Base-by-base conservation (phyloP, 2,113 vertebrate species). In the Circaetus gallicus region DNA sequence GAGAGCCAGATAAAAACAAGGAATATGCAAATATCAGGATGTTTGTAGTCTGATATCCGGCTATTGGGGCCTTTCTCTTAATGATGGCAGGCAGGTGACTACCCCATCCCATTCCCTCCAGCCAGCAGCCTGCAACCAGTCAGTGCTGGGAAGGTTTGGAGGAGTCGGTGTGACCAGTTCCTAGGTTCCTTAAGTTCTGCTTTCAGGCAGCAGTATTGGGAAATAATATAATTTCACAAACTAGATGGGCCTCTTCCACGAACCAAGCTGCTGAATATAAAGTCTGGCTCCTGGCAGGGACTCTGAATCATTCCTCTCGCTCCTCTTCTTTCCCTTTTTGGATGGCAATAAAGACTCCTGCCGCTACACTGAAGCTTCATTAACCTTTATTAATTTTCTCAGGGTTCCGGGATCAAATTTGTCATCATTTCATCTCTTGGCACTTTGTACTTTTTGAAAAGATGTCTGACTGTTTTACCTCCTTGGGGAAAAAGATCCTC, bases 361-460 rank as follows among this genome's bases (percentile, higher is more conserved):
- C 91, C 74, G 91, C 71, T 76, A 95, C 58, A 55, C 61, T 87
- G 89, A 77, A 96, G 91, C 93, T 94, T 96, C 94, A 95, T 97
- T 97, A 97, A 96, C 95, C 94, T 96, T 96, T 95, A 95, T 91
- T 94, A 95, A 94, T 96, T 96, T 96, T 96, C 94, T 89, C 66
- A 29, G 78, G 58, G 58, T 96, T 96, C 94, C 0, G 3, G 61
- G 91, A 87, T 90, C 78, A 72, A 58, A 94, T 94, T 97, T 97
- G 94, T 96, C 94, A 95, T 84, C 66, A 25, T 85, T 93, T 94
- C 66, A 94, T 86, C 42, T 90, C 71, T 82, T 95, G 73, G 84
- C 70, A 95, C 53, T 58, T 72, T 40, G 49, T 73, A 72, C 61
- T 89, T 95, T 74, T 91, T 71, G 62, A 97, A 83, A 91, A 94